phyloP scores from a whole-genome alignment of 2,113 vertebrate genomes.

The Meriones unguiculatus region DNA sequence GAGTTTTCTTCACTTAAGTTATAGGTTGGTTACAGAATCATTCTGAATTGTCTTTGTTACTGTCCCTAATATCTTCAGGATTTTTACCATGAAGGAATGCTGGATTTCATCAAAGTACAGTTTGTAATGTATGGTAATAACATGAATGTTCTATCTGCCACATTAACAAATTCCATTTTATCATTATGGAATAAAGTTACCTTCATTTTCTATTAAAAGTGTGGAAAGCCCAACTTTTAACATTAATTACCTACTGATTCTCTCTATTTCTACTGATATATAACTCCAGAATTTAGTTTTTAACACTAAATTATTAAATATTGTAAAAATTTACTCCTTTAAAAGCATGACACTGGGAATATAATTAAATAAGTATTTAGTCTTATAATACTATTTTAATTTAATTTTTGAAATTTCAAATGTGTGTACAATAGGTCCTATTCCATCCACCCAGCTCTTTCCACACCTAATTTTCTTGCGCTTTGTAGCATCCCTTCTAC shows the following conservation, averaged over 20 bases:
- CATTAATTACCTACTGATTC: slow-evolving; percentile 42
- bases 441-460: not conserved
- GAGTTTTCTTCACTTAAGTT: not conserved
- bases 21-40: not conserved
- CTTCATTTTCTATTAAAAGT: slow-evolving; percentile 65
- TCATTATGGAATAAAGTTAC: slow-evolving; percentile 24
- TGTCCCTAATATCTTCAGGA: not conserved
- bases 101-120: not conserved
- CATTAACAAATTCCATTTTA: slow-evolving; percentile 57
- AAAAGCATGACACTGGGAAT: not conserved
- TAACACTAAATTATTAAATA: not conserved
- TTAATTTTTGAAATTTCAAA: not conserved
- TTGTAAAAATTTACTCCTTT: not conserved
- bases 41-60: not conserved
- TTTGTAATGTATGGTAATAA: slow-evolving; percentile 51
- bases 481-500: no score
- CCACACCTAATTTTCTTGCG: not conserved
- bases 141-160: slow-evolving; percentile 46
- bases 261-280: slow-evolving; percentile 30
- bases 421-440: not conserved
- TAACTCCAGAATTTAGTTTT: slow-evolving; percentile 35
- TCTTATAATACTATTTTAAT: not conserved
- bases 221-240: not conserved
- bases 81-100: not conserved
- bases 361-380: not conserved